phyloP scores from a whole-genome alignment of 2,113 vertebrate species.

The Oxyruncus cristatus region DNA sequence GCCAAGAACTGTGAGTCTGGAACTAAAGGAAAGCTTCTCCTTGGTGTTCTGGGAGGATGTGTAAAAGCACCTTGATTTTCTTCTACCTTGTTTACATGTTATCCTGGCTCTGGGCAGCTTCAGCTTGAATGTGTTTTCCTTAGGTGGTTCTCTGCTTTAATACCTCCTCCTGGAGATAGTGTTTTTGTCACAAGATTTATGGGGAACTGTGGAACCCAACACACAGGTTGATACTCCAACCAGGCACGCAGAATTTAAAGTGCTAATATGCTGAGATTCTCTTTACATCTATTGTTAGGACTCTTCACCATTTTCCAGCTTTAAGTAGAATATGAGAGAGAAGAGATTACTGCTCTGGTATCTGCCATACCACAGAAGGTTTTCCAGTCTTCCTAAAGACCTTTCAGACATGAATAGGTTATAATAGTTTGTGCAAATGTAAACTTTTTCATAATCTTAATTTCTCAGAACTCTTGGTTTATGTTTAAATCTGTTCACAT shows the following conservation, averaged over 20 bases:
- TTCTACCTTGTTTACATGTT: background rate
- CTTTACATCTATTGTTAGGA: background rate
- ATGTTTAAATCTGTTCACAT: background rate
- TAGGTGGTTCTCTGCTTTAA: background rate
- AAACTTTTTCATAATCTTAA: background rate
- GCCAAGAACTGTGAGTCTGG: background rate
- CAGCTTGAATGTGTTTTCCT: background rate
- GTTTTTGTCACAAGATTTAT: background rate
- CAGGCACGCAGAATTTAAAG: background rate
- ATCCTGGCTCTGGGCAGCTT: background rate
- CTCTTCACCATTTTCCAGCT: background rate
- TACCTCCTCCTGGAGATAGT: background rate
- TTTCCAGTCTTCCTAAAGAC: background rate
- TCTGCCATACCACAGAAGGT: background rate
- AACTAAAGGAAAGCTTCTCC: background rate
- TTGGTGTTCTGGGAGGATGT: background rate
- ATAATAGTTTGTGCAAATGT: background rate
- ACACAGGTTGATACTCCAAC: background rate
- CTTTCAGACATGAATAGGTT: background rate
- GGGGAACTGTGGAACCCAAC: background rate
- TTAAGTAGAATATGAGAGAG: background rate
- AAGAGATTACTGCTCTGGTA: background rate
- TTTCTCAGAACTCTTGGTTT: background rate
- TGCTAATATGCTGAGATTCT: background rate
- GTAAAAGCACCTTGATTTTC: background rate